Evolutionary conservation across 2,113 vertebrate genomes (phyloP).

Genomic region (Aviceda subcristata): DNA sequence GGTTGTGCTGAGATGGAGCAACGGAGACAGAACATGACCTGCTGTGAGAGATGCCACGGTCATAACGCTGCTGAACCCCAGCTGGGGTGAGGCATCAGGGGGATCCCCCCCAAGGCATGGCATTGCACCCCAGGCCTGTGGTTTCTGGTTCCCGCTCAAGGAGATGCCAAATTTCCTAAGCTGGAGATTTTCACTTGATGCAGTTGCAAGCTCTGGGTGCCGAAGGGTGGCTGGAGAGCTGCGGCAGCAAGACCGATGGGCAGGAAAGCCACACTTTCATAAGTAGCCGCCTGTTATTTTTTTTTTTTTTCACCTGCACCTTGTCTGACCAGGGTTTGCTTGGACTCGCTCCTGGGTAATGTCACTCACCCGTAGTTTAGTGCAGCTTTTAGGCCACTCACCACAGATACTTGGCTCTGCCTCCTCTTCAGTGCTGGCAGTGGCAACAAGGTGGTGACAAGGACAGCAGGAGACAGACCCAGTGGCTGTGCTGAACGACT

Average conservation of each 20-base stretch:
- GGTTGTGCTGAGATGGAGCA: not conserved
- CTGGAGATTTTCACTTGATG: not conserved
- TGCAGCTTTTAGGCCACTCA: not conserved
- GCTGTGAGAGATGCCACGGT: not conserved
- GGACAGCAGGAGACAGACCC: not conserved
- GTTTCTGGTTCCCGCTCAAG: not conserved
- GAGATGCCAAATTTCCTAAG: not conserved
- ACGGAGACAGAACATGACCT: not conserved
- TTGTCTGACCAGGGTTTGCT: not conserved
- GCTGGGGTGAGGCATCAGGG: rapidly evolving
- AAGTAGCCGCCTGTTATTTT: not conserved
- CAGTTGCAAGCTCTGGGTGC: not conserved
- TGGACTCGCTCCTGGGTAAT: not conserved
- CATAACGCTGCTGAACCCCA: not conserved
- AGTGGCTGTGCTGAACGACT: not conserved
- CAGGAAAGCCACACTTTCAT: rapidly evolving
- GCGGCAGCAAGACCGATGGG: not conserved
- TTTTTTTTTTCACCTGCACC: not conserved
- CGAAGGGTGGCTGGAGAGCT: not conserved
- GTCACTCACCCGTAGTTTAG: not conserved
- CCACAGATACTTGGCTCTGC: not conserved
- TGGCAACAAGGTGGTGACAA: not conserved
- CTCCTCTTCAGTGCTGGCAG: not conserved
- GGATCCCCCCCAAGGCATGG: no score
- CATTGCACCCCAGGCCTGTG: not conserved